phyloP scores from a whole-genome alignment of 2,888 invertebrate genomes.

The Drosophila nr. medialis region DNA sequence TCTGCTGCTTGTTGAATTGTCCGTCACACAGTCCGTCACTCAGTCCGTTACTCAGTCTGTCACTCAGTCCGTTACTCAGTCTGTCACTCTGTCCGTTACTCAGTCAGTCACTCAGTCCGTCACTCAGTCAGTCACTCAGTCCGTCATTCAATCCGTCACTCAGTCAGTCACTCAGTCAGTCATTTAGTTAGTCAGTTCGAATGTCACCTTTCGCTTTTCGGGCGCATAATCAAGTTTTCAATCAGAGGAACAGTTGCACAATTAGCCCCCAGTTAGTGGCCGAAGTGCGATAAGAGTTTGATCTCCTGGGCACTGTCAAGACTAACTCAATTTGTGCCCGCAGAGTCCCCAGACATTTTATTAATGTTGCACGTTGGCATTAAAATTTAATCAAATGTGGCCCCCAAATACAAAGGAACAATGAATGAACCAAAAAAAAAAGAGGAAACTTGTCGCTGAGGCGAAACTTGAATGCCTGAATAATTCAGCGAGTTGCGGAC shows the following conservation, averaged over 20 bases:
- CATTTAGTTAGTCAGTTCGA: slow-evolving; percentile 3
- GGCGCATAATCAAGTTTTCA: slow-evolving; percentile 59
- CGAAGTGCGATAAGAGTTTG: slow-evolving; percentile 5
- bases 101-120: not conserved
- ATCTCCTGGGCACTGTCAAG: slow-evolving; percentile 27
- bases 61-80: slow-evolving; percentile 5
- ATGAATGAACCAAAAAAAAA: slow-evolving; percentile 1
- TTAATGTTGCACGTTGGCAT: slow-evolving; percentile 80
- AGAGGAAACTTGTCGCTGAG: slow-evolving; percentile 48
- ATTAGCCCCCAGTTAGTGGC: slow-evolving; percentile 49
- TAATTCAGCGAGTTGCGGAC: slow-evolving; percentile 74
- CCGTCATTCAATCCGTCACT: not conserved
- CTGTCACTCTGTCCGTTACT: too few species aligned
- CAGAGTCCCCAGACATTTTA: slow-evolving; percentile 77
- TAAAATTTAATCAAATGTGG: slow-evolving; percentile 84
- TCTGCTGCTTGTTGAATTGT: slow-evolving; percentile 7
- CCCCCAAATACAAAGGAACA: slow-evolving; percentile 9
- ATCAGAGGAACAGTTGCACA: slow-evolving; percentile 47
- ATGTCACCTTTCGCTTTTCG: not conserved
- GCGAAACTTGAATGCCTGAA: slow-evolving; percentile 58
- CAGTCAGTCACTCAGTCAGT: not conserved
- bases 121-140: slow-evolving; percentile 8
- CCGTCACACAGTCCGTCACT: slow-evolving; percentile 8
- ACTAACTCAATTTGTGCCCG: slow-evolving; percentile 68
- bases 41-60: slow-evolving; percentile 5